These are phyloP conservation scores for Cinclus cinclus DNA, from an alignment of 2,113 vertebrate genomes.

Conservation along the genomic window DNA sequence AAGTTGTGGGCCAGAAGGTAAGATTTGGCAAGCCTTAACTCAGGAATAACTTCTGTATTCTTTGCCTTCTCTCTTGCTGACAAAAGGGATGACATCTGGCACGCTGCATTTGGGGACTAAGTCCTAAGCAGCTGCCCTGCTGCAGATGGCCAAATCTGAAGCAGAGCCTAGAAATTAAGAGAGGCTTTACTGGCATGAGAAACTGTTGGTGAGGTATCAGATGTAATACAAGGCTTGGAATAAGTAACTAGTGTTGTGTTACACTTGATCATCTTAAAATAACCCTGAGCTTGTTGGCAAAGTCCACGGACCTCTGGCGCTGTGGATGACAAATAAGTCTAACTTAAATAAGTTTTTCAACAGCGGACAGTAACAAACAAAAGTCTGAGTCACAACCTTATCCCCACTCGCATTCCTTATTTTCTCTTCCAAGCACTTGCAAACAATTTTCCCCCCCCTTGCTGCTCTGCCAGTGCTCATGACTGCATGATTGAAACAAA, in stretches of 20 bases:
- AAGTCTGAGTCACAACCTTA: neutral
- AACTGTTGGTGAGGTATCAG: neutral
- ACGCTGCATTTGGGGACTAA: neutral
- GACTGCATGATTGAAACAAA: neutral
- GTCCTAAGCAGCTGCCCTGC: neutral
- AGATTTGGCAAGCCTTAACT: neutral
- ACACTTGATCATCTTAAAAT: neutral
- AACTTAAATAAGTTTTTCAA: neutral
- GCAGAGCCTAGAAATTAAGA: neutral
- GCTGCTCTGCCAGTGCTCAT: neutral
- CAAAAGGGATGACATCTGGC: neutral
- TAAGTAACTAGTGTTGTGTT: neutral
- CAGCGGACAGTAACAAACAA: neutral
- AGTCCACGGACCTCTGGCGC: neutral
- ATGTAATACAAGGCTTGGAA: neutral
- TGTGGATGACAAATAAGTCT: neutral
- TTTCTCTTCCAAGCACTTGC: neutral
- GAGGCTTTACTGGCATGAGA: neutral
- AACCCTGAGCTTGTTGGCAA: neutral
- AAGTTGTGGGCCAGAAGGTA: neutral
- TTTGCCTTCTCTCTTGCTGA: neutral
- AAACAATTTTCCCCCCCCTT: neutral
- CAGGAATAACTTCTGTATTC: neutral
- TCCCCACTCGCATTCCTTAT: neutral
- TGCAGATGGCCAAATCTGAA: neutral